phyloP scores from a whole-genome alignment of 2,113 vertebrate genomes.

The Pantherophis guttatus region DNA sequence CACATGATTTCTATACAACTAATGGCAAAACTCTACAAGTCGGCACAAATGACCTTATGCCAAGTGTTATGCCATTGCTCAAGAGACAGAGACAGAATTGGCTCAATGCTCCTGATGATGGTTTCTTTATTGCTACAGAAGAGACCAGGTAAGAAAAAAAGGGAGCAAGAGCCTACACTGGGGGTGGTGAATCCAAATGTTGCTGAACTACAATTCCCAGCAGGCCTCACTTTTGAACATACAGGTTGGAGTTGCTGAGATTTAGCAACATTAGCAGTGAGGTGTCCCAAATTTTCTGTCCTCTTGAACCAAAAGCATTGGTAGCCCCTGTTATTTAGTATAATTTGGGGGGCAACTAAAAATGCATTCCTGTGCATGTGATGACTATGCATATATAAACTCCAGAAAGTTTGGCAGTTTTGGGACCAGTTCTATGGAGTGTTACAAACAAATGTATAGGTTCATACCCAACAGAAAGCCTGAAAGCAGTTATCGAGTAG shows the following conservation, averaged over 20 bases:
- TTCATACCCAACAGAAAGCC: not conserved
- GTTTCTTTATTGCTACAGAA: constrained; percentile 88
- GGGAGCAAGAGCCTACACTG: constrained; percentile 3
- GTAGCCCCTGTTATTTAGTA: not conserved
- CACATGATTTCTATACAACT: constrained; percentile 68
- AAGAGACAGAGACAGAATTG: constrained; percentile 87
- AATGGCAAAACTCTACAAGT: constrained; percentile 76
- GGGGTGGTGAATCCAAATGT: not conserved
- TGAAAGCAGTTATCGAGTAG: not conserved
- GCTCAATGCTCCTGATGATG: constrained; percentile 87
- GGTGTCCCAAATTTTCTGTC: not conserved
- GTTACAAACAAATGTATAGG: not conserved
- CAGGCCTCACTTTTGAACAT: not conserved
- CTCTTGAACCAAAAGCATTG: not conserved
- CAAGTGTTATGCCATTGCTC: constrained; percentile 76
- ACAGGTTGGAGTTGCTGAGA: not conserved
- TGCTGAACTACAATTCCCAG: not conserved
- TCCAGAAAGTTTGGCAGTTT: not conserved
- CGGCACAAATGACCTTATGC: constrained; percentile 68
- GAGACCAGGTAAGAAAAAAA: constrained; percentile 83
- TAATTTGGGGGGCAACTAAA: not conserved
- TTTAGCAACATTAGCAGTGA: not conserved
- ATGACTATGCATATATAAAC: not conserved
- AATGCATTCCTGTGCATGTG: not conserved
- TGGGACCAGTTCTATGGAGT: not conserved